Conservation (phyloP, 2,113 vertebrate species). For the Brachypodius melanocephalos region DNA sequence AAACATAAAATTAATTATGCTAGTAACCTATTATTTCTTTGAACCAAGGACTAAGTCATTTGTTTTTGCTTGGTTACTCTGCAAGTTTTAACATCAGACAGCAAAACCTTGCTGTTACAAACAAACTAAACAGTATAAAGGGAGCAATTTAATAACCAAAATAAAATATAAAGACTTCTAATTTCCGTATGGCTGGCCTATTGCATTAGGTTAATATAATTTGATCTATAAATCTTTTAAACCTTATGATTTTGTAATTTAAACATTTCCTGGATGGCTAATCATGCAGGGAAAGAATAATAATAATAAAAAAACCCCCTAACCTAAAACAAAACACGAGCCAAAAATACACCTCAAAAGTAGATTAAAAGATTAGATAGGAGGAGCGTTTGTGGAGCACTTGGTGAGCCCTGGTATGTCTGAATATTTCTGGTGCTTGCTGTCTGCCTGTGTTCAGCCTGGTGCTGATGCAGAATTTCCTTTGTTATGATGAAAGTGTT, state of each 20-base stretch:
- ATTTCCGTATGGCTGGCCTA: conserved; percentile 77
- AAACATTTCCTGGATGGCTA: conserved; percentile 83
- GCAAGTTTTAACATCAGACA: conserved; percentile 68
- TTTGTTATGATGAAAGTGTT: conserved; percentile 67
- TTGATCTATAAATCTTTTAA: conserved; percentile 79
- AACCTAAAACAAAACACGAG: conserved; percentile 28
- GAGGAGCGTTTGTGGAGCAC: background rate
- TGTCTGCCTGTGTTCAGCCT: conserved; percentile 44
- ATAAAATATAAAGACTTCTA: conserved; percentile 74
- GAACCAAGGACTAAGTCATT: conserved; percentile 80
- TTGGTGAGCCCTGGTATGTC: background rate
- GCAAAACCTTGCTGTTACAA: conserved; percentile 64
- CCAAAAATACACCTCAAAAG: conserved; percentile 68
- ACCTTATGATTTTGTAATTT: conserved; percentile 80
- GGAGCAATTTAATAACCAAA: conserved; percentile 74
- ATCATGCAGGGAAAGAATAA: conserved; percentile 74
- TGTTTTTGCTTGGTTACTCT: conserved; percentile 76
- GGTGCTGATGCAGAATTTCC: conserved; percentile 63
- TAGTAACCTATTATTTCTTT: conserved; percentile 81
- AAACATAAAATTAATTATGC: conserved; percentile 87
- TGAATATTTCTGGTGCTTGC: conserved; percentile 51
- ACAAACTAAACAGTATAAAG: conserved; percentile 70
- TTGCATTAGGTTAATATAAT: conserved; percentile 79
- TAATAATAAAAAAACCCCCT: background rate
- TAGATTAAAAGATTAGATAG: conserved; percentile 22